phyloP scores from a whole-genome alignment of 2,888 invertebrate genomes.

The Sesia bembeciformis region DNA sequence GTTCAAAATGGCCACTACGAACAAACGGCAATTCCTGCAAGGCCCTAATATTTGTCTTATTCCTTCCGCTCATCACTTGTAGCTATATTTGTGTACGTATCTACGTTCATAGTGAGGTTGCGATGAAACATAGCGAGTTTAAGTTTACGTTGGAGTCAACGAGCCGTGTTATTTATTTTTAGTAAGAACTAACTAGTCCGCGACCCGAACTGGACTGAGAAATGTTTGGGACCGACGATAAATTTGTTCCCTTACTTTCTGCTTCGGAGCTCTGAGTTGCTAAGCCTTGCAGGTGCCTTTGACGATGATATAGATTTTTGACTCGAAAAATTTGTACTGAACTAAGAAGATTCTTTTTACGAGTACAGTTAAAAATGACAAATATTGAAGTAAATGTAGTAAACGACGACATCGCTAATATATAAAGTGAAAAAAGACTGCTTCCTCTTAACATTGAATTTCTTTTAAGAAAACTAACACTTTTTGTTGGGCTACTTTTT shows the following conservation, averaged over 20 bases:
- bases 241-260: neutral
- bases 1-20: no score
- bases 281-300: neutral
- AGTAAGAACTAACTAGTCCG: neutral
- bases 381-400: neutral
- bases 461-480: no score
- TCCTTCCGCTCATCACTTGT: no score
- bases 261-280: neutral
- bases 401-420: neutral
- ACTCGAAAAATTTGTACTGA: no score
- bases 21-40: no score
- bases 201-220: neutral
- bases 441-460: no score
- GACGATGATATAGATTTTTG: no score
- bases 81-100: neutral
- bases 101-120: neutral
- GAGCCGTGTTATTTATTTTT: slow-evolving; percentile 13
- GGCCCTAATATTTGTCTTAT: no score
- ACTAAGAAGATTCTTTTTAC: neutral
- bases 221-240: neutral
- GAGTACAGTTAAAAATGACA: neutral
- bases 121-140: slow-evolving; percentile 2
- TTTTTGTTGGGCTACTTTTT: no score
- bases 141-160: slow-evolving; percentile 6
- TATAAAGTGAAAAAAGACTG: neutral